Base-by-base conservation (phyloP, 2,888 invertebrate genomes). In the Cylloceria caligata region DNA sequence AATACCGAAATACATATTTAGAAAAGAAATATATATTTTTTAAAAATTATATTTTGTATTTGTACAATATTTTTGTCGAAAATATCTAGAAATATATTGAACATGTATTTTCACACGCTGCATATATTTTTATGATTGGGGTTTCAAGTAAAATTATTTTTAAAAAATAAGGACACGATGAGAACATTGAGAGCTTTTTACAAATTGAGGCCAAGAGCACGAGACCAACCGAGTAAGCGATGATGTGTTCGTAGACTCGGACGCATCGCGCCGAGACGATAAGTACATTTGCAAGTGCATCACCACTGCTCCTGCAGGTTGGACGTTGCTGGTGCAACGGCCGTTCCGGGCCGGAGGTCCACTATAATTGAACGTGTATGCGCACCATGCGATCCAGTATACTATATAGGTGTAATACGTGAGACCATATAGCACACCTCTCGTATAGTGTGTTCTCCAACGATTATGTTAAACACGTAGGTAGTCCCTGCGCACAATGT, bases 271-370 rank as follows among this genome's bases (percentile, higher is more conserved):
- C 83, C 83, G 80, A 76, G 83, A 83, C 83, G 83, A 68, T 62
- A 83, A 83, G 75, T 80, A 72, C 79, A 68, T 76, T n/a, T 69
- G 75, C 83, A 76, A 80, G 83, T 80, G 67, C 83, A 76, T 64
- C 57, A 42, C 69, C 45, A 76, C 39, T 68, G 36, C 72, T 67
- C 67, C 62, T 75, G 60, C 57, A 42, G 69, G 62, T 78, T 55
- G 72, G 60, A 34, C 34, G 36, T 34, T 42, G 83, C 78, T 89
- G 84, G 92, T 88, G 91, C 92, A 92, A 92, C 86, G 92, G 88
- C 84, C 92, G 91, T 92, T 92, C 91, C 92, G 91, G 91, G 86
- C 91, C 88, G 88, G 81, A 87, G 87, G 82, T 79, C 77, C 83
- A 86, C 85, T 85, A 86, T 89, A 89, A 91, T 90, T 90, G 88